Evolutionary conservation across 2,113 vertebrate genomes (phyloP).

Genomic region (Barnardius zonarius): DNA sequence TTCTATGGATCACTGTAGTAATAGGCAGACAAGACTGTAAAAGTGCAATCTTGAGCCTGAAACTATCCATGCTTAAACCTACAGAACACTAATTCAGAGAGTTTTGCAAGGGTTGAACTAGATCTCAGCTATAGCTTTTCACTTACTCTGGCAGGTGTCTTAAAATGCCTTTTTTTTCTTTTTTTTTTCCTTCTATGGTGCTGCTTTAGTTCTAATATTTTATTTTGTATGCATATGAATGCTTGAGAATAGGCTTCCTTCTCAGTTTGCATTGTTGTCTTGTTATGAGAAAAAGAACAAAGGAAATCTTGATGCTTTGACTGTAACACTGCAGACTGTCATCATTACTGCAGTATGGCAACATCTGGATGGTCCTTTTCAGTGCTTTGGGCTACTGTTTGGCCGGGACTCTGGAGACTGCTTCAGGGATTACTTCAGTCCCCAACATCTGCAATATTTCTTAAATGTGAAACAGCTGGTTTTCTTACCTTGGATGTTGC

Average conservation of each 20-base stretch:
- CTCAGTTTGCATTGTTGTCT: neutral
- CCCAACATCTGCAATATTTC: neutral
- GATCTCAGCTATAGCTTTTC: neutral
- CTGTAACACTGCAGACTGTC: neutral
- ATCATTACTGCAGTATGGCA: neutral
- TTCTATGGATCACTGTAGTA: neutral
- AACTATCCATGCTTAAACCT: neutral
- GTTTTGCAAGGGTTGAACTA: neutral
- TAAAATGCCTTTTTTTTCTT: neutral
- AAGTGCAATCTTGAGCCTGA: neutral
- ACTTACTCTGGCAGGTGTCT: neutral
- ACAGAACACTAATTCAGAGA: neutral
- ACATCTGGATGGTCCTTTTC: neutral
- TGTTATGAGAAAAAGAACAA: neutral
- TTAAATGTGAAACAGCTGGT: neutral
- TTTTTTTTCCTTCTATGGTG: neutral
- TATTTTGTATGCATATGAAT: neutral
- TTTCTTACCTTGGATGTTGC: neutral
- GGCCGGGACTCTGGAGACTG: neutral
- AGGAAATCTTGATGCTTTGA: neutral
- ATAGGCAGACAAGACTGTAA: neutral
- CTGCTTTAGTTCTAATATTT: neutral
- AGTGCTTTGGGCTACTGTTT: neutral
- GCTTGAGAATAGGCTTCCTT: neutral
- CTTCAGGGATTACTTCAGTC: neutral